Evolutionary conservation across 1,140 invertebrate genomes (phyloP), one percentile per base, ranked within the genome.

Genomic region (Parasteatoda tepidariorum): DNA sequence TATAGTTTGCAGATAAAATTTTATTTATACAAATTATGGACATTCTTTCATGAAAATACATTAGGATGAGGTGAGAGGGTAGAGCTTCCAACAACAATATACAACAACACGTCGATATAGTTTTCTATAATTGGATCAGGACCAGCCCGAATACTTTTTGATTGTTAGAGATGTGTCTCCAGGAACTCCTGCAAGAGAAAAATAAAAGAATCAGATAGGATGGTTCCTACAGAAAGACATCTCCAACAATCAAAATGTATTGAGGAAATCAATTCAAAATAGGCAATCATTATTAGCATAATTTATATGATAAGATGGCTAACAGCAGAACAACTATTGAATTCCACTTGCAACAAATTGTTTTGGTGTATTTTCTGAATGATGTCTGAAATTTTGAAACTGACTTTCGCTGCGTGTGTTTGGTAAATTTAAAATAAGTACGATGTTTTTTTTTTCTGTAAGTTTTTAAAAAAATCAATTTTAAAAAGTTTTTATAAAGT

Each of bases 91-190:
- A 48, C 31, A 64, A 28, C 59, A 55, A 24, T 30, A 2, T 66
- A 62, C 30, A 18, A 48, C 28, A 26, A 22, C 15, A 38, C 18
- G 30, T 61, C 61, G 41, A 41, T 59, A 15, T 48, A 55, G 26
- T n/a, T 22, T 24, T 24, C 24, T 34, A 54, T 31, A n/a, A 68
- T 28, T 34, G 9, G n/a, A 71, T 82, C 79, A 82, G 66, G 79
- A 82, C 79, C 79, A 82, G 38, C 79, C 79, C 30, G 79, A 82
- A 33, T 82, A 82, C 79, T 82, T 82, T 82, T 82, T 82, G 79
- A 82, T 82, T 82, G 79, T 82, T 70, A 82, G 79, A 73, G 79
- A 82, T n/a, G 67, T 70, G 79, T 82, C 79, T 41, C 68, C 68
- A 22, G 78, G 78, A 70, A 82, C 68, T 61, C 78, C 78, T 82